Evolutionary conservation across 2,113 vertebrate species (phyloP).

Genomic region (Bettongia penicillata): DNA sequence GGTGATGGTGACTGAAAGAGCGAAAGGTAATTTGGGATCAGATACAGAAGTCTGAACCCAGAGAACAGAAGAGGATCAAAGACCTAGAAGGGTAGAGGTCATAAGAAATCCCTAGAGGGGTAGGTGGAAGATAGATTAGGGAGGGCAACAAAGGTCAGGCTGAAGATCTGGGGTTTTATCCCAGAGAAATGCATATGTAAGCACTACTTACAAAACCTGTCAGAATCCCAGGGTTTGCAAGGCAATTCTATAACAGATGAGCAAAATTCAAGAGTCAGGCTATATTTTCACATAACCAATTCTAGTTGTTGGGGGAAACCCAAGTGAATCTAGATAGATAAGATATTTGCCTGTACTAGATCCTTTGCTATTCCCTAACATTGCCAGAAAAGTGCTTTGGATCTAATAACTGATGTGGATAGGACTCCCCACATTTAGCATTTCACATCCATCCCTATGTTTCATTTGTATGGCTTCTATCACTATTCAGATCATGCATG

Average conservation of each 20-base stretch:
- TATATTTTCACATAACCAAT: background rate
- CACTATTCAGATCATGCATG: background rate
- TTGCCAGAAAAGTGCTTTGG: background rate
- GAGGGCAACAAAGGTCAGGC: background rate
- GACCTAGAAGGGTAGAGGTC: background rate
- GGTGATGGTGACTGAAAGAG: background rate
- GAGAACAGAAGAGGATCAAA: background rate
- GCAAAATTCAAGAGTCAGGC: background rate
- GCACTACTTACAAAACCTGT: background rate
- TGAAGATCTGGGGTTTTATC: background rate
- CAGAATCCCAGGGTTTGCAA: background rate
- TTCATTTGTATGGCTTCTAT: background rate
- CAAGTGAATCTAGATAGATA: background rate
- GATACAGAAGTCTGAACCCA: background rate
- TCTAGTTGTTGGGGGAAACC: background rate
- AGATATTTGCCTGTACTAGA: background rate
- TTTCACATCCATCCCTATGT: background rate
- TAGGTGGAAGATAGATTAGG: background rate
- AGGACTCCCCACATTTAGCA: background rate
- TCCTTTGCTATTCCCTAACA: background rate
- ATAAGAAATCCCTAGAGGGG: background rate
- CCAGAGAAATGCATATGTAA: background rate
- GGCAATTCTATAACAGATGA: background rate
- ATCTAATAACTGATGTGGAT: background rate
- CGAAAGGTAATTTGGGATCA: background rate